phyloP scores from a whole-genome alignment of 2,888 invertebrate species.

The Sarcophaga subvicina region DNA sequence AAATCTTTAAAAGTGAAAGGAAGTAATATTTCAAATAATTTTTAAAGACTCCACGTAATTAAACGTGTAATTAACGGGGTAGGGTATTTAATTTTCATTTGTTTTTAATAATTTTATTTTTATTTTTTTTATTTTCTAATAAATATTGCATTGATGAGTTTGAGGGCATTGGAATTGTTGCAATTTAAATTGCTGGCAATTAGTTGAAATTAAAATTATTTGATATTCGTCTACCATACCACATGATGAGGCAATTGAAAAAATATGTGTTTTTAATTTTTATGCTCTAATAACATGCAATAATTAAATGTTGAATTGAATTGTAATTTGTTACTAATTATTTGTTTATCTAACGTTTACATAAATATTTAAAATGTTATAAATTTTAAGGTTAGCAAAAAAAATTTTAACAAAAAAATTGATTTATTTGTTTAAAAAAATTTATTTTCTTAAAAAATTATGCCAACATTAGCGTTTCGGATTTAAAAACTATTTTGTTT shows the following conservation, averaged over 20 bases:
- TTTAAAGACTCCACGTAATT: too few relatives aligned
- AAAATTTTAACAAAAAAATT: too few relatives aligned
- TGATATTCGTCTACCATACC: constrained; percentile 3
- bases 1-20: background rate
- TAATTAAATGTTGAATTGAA: constrained; percentile 30
- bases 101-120: background rate
- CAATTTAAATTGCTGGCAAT: constrained; percentile 51
- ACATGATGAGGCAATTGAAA: constrained; percentile 36
- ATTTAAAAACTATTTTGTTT: too few relatives aligned
- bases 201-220: constrained; percentile 56
- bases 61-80: too few relatives aligned
- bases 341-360: background rate
- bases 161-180: background rate
- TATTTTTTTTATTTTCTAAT: background rate
- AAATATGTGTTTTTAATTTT: background rate
- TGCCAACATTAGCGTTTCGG: too few relatives aligned
- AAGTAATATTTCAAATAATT: too few relatives aligned
- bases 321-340: constrained; percentile 45
- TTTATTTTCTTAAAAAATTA: too few relatives aligned
- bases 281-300: constrained; percentile 16
- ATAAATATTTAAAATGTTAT: background rate
- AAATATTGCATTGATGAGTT: constrained; percentile 14
- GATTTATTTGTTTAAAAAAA: too few relatives aligned
- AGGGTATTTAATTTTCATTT: background rate
- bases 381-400: background rate